Percentiles rank a stretch among this genome's conserved stretches.
Conservation (phyloP, 2,113 vertebrate species). For the Psophia crepitans region DNA sequence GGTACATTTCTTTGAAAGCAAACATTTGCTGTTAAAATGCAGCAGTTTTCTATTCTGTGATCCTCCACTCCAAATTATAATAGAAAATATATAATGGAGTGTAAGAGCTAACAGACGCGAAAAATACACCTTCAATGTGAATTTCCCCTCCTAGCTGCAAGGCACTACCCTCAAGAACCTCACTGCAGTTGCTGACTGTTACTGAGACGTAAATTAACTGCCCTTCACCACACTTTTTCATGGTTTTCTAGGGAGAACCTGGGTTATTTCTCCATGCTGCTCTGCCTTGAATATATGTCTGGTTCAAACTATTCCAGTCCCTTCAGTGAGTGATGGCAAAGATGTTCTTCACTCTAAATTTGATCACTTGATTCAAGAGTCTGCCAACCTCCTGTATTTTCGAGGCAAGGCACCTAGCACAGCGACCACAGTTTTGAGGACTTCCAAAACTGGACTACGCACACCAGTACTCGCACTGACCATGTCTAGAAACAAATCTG, state of each 20-base stretch:
- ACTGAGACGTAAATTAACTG: background rate
- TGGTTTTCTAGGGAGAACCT: background rate
- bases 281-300: background rate
- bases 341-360: background rate
- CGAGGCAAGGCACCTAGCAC: background rate
- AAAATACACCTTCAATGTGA: background rate
- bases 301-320: background rate
- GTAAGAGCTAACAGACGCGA: background rate
- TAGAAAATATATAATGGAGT: slow-evolving; percentile 17
- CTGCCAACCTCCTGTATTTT: background rate
- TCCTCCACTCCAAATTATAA: slow-evolving; percentile 23
- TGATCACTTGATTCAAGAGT: background rate
- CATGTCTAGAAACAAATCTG: background rate
- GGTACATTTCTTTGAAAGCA: slow-evolving; percentile 9
- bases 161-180: background rate
- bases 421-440: background rate
- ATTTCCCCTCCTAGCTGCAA: background rate
- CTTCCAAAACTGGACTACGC: background rate
- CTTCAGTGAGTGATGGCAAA: background rate
- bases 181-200: background rate
- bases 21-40: slow-evolving; percentile 9
- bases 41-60: background rate
- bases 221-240: background rate
- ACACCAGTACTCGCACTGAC: background rate
- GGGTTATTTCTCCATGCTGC: background rate